Evolutionary conservation across 2,797 vertebrate species (phyloP), one percentile per base, ranked within the genome.

Genomic region (Nasua narica): DNA sequence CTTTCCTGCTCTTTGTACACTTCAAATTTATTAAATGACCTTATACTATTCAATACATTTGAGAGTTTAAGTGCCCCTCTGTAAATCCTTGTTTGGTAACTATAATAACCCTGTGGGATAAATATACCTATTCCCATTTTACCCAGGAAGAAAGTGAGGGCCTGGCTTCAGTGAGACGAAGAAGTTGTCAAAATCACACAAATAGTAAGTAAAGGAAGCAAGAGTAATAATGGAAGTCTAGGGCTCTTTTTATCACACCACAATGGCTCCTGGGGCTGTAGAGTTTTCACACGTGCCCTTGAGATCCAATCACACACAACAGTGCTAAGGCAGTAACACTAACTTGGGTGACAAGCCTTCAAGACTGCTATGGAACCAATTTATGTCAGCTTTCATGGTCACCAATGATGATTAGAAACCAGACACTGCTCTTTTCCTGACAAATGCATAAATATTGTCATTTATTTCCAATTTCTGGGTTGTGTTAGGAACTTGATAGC

Each of bases 401-500:
- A 89, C n/a, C 35, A 96, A 2, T 35, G 65, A 90, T 74, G 14
- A 83, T 52, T 83, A 89, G 58, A 97, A 94, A 85, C 52, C 69
- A 91, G 88, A 83, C 54, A 78, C 12, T 52, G 19, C 58, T 40
- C n/a, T 92, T 90, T 87, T 67, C 65, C 81, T 67, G 46, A 88
- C 62, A 92, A 91, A 93, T 70, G 79, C 14, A 43, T 83, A 81
- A 77, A n/a, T 62, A 87, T 74, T 82, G 52, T 87, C 23, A 87
- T 62, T 94, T 21, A 58, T 76, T 95, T 90, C 40, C 32, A 93
- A 87, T 79, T 60, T 91, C 65, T n/a, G 77, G 25, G 46, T 76
- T 90, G 46, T 69, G 60, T 89, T 86, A 94, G 78, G 94, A 95
- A 81, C 37, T 95, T 62, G 74, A 90, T 2, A 85, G 82, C 88